Percentiles rank a stretch among this genome's conserved stretches.
Evolutionary conservation across 2,113 vertebrate genomes (phyloP).

Genomic region (Colossoma macropomum): DNA sequence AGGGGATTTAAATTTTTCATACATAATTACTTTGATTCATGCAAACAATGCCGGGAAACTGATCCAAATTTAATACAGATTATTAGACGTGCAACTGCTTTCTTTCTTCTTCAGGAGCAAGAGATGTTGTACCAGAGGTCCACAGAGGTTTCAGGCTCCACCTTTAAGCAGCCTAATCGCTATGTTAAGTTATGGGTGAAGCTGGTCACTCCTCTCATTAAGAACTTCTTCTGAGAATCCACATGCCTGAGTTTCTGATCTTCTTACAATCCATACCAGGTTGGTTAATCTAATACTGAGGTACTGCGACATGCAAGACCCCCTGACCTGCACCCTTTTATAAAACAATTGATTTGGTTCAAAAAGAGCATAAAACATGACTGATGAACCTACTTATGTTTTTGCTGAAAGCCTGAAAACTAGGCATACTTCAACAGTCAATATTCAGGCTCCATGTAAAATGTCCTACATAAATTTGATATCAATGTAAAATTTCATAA

Average conservation of each 20-base stretch:
- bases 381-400: neutral
- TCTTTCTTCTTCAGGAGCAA: slow-evolving; percentile 82
- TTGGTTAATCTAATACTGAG: slow-evolving; percentile 17
- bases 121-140: slow-evolving; percentile 86
- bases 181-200: slow-evolving; percentile 96
- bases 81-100: neutral
- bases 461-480: neutral
- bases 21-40: neutral
- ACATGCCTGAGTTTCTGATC: slow-evolving; percentile 9
- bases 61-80: neutral
- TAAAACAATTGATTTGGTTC: neutral
- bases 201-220: slow-evolving; percentile 92
- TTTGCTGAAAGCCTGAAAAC: neutral
- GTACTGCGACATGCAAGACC: neutral
- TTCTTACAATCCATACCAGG: slow-evolving; percentile 8
- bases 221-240: slow-evolving; percentile 91
- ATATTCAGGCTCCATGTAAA: neutral
- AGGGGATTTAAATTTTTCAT: neutral
- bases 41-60: neutral
- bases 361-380: neutral
- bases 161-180: slow-evolving; percentile 88
- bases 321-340: neutral
- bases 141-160: slow-evolving; percentile 81
- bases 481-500: neutral
- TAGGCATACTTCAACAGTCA: neutral